phyloP scores from a whole-genome alignment of 2,888 invertebrate species.

The Junonia oenone region DNA sequence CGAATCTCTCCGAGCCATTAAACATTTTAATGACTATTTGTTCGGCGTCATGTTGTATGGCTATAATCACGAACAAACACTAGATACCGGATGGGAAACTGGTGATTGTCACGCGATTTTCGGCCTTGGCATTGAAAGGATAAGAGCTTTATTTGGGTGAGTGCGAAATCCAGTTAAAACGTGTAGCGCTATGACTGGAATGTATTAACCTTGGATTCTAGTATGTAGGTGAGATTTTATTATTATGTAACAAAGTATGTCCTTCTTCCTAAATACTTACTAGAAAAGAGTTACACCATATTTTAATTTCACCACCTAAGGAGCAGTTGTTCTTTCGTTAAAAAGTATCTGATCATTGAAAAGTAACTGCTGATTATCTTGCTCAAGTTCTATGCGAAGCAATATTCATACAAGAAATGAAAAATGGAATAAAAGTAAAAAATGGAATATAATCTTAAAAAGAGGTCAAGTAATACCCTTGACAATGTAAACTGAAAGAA shows the following conservation, averaged over 20 bases:
- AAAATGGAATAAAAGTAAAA: no score
- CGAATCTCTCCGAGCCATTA: conserved; percentile 14
- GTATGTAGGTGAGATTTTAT: neutral
- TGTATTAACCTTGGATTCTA: conserved; percentile 8
- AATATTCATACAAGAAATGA: no score
- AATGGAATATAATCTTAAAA: no score
- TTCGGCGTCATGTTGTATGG: conserved; percentile 15
- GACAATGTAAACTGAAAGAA: neutral
- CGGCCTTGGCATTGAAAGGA: neutral
- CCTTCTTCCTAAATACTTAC: no score
- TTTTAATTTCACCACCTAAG: no score
- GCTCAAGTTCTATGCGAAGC: no score
- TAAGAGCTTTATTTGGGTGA: conserved; percentile 1
- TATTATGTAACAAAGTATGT: neutral
- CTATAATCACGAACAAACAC: conserved; percentile 17
- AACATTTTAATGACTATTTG: conserved; percentile 18
- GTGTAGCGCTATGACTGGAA: conserved; percentile 2
- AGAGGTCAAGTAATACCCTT: no score
- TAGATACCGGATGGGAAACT: conserved; percentile 8
- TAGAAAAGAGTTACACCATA: no score
- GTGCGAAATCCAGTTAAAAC: neutral
- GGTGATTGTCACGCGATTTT: conserved; percentile 6
- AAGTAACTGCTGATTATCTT: no score
- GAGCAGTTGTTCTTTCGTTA: no score
- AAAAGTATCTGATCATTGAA: no score